Conservation (phyloP, 2,797 vertebrate genomes). For the Crenuchus spilurus region DNA sequence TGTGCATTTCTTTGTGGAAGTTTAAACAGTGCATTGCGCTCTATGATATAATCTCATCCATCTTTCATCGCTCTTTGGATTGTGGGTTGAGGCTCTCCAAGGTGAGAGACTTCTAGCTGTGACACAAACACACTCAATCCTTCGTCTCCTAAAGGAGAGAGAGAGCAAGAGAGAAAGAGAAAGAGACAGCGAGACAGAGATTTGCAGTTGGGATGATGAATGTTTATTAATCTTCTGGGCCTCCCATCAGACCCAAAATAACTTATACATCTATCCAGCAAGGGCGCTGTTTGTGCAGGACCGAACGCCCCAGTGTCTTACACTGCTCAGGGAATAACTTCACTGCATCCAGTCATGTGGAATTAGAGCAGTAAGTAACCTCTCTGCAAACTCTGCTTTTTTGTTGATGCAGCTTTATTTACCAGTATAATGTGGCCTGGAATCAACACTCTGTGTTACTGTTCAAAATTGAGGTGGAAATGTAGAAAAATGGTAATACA, state of each 20-base stretch:
- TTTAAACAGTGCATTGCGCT: constrained; percentile 12
- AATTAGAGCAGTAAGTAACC: constrained; percentile 33
- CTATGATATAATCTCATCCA: constrained; percentile 27
- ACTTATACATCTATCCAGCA: constrained; percentile 45
- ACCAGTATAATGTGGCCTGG: neutral
- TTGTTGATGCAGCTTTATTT: neutral
- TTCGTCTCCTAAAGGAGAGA: constrained; percentile 32
- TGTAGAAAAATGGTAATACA: no score
- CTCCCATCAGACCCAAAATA: constrained; percentile 56
- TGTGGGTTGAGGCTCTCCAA: constrained; percentile 33
- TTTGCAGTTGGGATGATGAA: constrained; percentile 54
- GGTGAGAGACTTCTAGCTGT: constrained; percentile 36
- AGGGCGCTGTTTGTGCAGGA: constrained; percentile 41
- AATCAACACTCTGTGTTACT: no score
- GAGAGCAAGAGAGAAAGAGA: constrained; percentile 12
- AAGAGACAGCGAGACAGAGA: constrained; percentile 25
- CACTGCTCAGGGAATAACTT: constrained; percentile 41
- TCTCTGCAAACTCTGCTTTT: constrained; percentile 6
- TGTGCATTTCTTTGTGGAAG: neutral
- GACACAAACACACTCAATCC: constrained; percentile 45
- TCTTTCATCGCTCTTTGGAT: constrained; percentile 24
- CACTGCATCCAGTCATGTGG: constrained; percentile 29
- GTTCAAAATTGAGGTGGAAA: no score
- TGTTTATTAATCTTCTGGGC: constrained; percentile 60
- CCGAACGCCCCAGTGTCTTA: constrained; percentile 34